phyloP scores from a whole-genome alignment of 2,113 vertebrate species.

The Phasianus colchicus region DNA sequence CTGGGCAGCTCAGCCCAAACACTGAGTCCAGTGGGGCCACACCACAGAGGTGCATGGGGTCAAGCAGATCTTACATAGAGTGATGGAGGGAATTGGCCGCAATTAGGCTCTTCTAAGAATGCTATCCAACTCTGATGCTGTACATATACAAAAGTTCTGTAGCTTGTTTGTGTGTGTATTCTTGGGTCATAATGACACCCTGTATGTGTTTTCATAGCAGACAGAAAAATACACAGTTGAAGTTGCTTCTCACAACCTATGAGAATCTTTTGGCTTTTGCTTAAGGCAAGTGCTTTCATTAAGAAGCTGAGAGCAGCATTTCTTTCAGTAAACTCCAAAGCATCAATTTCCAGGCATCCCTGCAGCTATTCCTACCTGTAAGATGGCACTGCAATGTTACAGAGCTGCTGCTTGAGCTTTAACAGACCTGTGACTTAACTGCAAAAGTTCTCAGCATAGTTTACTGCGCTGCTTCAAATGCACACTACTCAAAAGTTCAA shows the following conservation, averaged over 20 bases:
- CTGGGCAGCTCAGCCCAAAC: not conserved
- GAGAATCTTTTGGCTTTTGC: not conserved
- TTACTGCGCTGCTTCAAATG: not conserved
- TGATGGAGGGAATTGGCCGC: not conserved
- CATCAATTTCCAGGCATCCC: not conserved
- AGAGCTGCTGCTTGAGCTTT: not conserved
- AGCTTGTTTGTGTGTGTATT: not conserved
- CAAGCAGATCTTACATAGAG: not conserved
- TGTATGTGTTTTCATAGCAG: not conserved
- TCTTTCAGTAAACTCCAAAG: not conserved
- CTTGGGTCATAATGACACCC: not conserved
- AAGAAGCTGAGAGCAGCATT: not conserved
- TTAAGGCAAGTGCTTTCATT: not conserved
- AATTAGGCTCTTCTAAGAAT: not conserved
- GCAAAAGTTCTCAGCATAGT: not conserved
- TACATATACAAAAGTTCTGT: rapidly evolving
- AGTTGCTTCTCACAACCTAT: not conserved
- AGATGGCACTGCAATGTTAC: not conserved
- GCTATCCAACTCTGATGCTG: not conserved
- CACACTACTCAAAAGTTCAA: not conserved
- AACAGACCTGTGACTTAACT: not conserved
- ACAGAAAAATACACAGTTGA: not conserved
- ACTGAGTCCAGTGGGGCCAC: not conserved
- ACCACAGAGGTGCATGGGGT: not conserved
- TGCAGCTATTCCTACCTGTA: not conserved